Evolutionary conservation across 2,888 invertebrate genomes (phyloP).

Genomic region (Pseudanteris insignis): DNA sequence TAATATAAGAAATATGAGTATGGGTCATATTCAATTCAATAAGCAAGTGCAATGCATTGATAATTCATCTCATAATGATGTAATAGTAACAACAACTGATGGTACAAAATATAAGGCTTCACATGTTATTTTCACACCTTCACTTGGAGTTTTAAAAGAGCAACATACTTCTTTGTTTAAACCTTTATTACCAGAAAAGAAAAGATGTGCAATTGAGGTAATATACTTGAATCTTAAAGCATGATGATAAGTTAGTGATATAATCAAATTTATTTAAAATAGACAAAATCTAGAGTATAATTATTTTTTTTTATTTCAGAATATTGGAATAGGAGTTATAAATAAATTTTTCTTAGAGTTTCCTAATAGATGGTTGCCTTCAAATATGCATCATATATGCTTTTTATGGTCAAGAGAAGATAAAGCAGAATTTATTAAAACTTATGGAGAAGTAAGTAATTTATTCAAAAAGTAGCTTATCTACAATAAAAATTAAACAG

Average conservation of each 20-base stretch:
- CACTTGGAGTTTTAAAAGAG: constrained; percentile 76
- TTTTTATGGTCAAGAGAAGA: constrained; percentile 71
- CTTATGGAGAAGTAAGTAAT: constrained; percentile 53
- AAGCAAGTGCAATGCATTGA: constrained; percentile 70
- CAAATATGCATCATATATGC: constrained; percentile 67
- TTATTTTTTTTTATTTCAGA: constrained; percentile 53
- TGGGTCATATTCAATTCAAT: constrained; percentile 67
- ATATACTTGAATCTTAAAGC: not conserved
- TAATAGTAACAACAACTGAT: constrained; percentile 70
- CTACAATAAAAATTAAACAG: not conserved
- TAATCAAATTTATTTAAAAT: no score
- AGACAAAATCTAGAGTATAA: not conserved
- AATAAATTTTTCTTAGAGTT: constrained; percentile 79
- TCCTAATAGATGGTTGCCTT: constrained; percentile 74
- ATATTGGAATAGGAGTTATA: constrained; percentile 73
- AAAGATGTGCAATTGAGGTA: constrained; percentile 70
- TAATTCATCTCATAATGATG: constrained; percentile 67
- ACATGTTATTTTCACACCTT: constrained; percentile 75
- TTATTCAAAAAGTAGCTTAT: not conserved
- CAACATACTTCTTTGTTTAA: constrained; percentile 70
- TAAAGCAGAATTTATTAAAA: constrained; percentile 65
- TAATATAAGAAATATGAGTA: constrained; percentile 64
- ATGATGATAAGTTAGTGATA: no score
- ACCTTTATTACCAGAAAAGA: constrained; percentile 70
- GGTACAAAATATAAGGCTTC: constrained; percentile 70